These are phyloP conservation scores for Eumaeus atala DNA, from an alignment of 1,140 invertebrate genomes.

Conservation along the genomic window DNA sequence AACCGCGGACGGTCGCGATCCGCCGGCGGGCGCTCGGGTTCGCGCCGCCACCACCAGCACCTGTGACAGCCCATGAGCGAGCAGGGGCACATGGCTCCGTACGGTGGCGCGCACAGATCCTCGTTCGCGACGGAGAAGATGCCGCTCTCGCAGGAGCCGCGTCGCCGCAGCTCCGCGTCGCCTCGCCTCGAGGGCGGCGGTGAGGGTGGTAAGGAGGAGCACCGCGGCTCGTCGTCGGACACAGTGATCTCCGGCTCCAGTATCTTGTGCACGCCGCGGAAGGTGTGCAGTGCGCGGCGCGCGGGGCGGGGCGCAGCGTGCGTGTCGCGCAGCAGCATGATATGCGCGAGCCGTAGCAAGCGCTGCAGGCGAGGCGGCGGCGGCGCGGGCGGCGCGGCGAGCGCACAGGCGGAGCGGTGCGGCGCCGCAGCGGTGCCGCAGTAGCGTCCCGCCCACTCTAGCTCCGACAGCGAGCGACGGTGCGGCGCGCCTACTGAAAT, in stretches of 20 bases:
- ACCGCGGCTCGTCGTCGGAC: slow-evolving; percentile 38
- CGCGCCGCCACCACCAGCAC: slow-evolving; percentile 57
- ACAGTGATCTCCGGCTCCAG: slow-evolving; percentile 71
- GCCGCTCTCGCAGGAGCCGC: slow-evolving; percentile 91
- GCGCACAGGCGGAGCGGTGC: slow-evolving; percentile 40
- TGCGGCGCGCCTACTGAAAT: slow-evolving; percentile 63
- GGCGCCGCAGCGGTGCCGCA: slow-evolving; percentile 25
- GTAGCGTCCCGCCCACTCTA: slow-evolving; percentile 58
- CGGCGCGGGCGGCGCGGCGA: slow-evolving; percentile 29
- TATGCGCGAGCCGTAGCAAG: slow-evolving; percentile 79
- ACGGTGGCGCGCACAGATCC: slow-evolving; percentile 73
- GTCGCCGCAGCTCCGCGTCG: slow-evolving; percentile 59
- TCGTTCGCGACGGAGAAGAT: slow-evolving; percentile 90
- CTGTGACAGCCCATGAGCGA: slow-evolving; percentile 61
- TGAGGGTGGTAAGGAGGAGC: slow-evolving; percentile 45
- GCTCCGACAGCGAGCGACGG: slow-evolving; percentile 82
- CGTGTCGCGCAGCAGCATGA: slow-evolving; percentile 86
- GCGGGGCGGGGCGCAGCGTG: slow-evolving; percentile 66
- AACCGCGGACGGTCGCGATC: slow-evolving; percentile 26
- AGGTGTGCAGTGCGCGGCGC: slow-evolving; percentile 40
- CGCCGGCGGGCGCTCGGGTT: slow-evolving; percentile 16
- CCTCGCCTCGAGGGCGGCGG: slow-evolving; percentile 38
- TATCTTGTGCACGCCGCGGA: slow-evolving; percentile 84
- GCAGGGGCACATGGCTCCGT: slow-evolving; percentile 58
- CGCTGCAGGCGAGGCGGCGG: slow-evolving; percentile 54